Evolutionary conservation across 2,888 invertebrate species (phyloP).

Genomic region (Caenorhabditis plicata): DNA sequence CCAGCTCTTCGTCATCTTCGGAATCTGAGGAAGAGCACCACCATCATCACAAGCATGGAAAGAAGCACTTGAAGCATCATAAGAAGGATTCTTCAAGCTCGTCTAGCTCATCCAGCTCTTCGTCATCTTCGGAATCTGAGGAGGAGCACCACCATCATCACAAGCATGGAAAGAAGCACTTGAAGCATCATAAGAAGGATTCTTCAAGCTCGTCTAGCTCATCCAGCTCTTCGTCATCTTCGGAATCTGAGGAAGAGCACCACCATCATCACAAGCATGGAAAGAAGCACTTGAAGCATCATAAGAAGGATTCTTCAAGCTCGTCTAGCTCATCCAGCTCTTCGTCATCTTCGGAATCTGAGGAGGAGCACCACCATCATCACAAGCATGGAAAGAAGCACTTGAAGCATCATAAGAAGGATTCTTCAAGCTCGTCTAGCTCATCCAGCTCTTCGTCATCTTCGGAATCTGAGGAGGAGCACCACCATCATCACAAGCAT

Average conservation of each 20-base stretch:
- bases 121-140: slow-evolving; percentile 19
- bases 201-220: slow-evolving; percentile 1
- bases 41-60: slow-evolving; percentile 6
- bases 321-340: background rate
- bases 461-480: background rate
- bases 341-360: slow-evolving; percentile 17
- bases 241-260: background rate
- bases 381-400: slow-evolving; percentile 6
- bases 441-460: background rate
- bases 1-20: slow-evolving; percentile 7
- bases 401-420: background rate
- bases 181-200: slow-evolving; percentile 24
- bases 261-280: too few relatives aligned
- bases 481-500: background rate
- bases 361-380: slow-evolving; percentile 9
- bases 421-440: background rate
- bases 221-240: slow-evolving; percentile 5
- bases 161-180: slow-evolving; percentile 17
- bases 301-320: background rate
- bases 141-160: slow-evolving; percentile 19
- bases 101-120: slow-evolving; percentile 11
- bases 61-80: slow-evolving; percentile 13
- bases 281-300: background rate
- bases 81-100: slow-evolving; percentile 13
- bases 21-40: slow-evolving; percentile 18